These are phyloP conservation scores for Micropoecilia bifurca DNA, from an alignment of 2,797 vertebrate genomes.

Conservation along the genomic window DNA sequence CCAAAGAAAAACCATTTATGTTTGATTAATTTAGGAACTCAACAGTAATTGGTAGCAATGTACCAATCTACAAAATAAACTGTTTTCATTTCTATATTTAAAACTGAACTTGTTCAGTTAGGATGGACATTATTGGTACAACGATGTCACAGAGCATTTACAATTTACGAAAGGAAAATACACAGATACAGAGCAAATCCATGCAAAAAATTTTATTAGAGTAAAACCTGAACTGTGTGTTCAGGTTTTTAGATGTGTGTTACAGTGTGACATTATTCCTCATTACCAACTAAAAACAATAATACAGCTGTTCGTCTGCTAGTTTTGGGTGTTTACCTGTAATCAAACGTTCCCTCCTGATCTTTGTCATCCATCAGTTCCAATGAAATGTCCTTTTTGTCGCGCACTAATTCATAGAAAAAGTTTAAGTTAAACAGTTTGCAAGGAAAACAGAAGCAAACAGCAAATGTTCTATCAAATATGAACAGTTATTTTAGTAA, in stretches of 20 bases:
- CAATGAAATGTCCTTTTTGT: slow-evolving; percentile 92
- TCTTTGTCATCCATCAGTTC: slow-evolving; percentile 92
- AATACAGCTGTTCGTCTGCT: background rate
- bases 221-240: background rate
- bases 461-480: background rate
- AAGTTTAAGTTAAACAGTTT: background rate
- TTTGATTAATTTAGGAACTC: background rate
- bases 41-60: background rate
- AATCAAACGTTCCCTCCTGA: slow-evolving; percentile 95
- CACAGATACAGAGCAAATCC: slow-evolving; percentile 59
- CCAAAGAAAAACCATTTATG: background rate
- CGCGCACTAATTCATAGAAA: slow-evolving; percentile 82
- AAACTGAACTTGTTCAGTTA: background rate
- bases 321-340: slow-evolving; percentile 82
- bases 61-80: background rate
- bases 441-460: background rate
- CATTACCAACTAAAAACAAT: background rate
- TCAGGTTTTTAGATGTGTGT: slow-evolving; percentile 28
- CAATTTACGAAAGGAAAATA: slow-evolving; percentile 1
- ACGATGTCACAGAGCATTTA: slow-evolving; percentile 10
- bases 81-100: background rate
- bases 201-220: slow-evolving; percentile 30
- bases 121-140: background rate
- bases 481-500: background rate
- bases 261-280: slow-evolving; percentile 13